Percentiles rank a stretch among this genome's conserved stretches.
phyloP scores from a whole-genome alignment of 2,888 invertebrate species.

The Eurytoma californica region DNA sequence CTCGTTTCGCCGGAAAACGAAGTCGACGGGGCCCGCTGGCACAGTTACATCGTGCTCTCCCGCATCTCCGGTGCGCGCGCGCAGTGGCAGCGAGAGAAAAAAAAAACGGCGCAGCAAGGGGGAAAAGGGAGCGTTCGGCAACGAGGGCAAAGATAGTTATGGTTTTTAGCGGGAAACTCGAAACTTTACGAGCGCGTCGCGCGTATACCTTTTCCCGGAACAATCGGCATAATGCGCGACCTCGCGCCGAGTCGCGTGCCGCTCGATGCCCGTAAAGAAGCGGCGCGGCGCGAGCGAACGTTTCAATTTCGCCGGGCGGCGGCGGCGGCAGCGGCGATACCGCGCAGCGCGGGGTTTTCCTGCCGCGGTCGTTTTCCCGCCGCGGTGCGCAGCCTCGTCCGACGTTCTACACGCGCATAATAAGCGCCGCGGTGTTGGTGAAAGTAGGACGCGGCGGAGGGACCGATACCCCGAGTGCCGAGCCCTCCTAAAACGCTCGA shows the following conservation, averaged over 20 bases:
- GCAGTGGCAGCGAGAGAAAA: not conserved
- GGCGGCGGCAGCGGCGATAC: not conserved
- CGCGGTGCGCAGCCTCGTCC: not conserved
- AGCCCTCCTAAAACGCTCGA: slow-evolving; percentile 27
- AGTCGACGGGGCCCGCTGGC: not conserved
- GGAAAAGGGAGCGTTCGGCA: not conserved
- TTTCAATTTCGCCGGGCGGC: no score
- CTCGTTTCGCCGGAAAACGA: no score
- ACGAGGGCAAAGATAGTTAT: slow-evolving; percentile 50
- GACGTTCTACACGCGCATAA: slow-evolving; percentile 10
- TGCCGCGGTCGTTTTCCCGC: slow-evolving; percentile 2
- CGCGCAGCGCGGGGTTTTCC: not conserved
- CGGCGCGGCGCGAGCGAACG: not conserved
- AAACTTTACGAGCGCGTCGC: slow-evolving; percentile 48
- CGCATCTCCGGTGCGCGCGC: not conserved
- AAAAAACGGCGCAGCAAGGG: not conserved
- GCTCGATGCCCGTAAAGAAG: slow-evolving; percentile 33
- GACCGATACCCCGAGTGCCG: slow-evolving; percentile 1
- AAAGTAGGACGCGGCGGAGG: slow-evolving; percentile 47
- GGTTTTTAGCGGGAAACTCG: slow-evolving; percentile 49
- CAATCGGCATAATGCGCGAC: slow-evolving; percentile 52
- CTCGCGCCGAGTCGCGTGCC: slow-evolving; percentile 40
- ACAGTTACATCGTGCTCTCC: not conserved
- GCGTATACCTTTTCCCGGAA: slow-evolving; percentile 49
- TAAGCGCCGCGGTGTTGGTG: slow-evolving; percentile 24